phyloP scores from a whole-genome alignment of 2,113 vertebrate genomes.

The Oreochromis aureus region DNA sequence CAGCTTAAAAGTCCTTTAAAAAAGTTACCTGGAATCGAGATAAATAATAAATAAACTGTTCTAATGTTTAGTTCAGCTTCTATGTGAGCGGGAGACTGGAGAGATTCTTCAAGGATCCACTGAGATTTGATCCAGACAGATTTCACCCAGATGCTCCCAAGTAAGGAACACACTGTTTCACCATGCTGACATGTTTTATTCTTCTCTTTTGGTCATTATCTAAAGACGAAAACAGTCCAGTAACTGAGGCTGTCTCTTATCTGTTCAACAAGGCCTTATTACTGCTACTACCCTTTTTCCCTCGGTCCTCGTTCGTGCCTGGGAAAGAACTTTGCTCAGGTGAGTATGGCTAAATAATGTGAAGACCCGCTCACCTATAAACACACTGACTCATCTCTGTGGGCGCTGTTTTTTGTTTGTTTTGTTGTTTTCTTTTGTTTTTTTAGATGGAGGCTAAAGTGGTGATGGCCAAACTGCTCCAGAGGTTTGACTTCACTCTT shows the following conservation, averaged over 20 bases:
- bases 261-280: conserved; percentile 65
- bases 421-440: rapidly evolving
- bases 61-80: conserved; percentile 73
- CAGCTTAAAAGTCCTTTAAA: background rate
- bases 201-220: rapidly evolving
- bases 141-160: conserved; percentile 83
- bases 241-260: background rate
- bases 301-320: conserved; percentile 87
- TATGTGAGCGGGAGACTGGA: conserved; percentile 81
- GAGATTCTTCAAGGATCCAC: conserved; percentile 67
- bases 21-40: background rate
- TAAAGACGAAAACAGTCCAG: rapidly evolving
- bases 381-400: background rate
- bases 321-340: conserved; percentile 86
- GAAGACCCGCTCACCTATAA: rapidly evolving
- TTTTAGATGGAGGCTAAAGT: conserved; percentile 89
- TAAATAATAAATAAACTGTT: background rate
- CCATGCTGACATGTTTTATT: rapidly evolving
- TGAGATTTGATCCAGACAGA: conserved; percentile 83
- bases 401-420: rapidly evolving
- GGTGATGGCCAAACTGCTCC: conserved; percentile 87
- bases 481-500: too few relatives aligned
- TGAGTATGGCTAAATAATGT: conserved; percentile 33
- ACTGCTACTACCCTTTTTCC: conserved; percentile 83
- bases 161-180: conserved; percentile 63